These are phyloP conservation scores for Alligator mississippiensis DNA, from an alignment of 2,113 vertebrate species.

Conservation along the genomic window DNA sequence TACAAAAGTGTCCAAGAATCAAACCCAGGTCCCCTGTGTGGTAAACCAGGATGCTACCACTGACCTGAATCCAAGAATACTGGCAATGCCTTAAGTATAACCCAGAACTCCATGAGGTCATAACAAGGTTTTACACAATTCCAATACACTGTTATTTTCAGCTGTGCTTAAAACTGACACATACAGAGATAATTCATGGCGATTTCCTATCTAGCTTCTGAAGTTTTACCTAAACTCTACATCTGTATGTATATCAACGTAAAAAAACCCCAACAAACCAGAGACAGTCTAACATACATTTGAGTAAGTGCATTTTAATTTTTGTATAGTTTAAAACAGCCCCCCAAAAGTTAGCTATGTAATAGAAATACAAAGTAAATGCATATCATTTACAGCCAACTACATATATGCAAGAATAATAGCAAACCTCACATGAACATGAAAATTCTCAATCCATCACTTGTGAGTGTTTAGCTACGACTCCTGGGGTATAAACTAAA, in stretches of 20 bases:
- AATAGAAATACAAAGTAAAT: slow-evolving; percentile 80
- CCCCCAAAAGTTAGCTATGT: slow-evolving; percentile 67
- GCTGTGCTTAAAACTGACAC: neutral
- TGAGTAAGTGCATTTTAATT: slow-evolving; percentile 75
- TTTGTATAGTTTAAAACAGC: slow-evolving; percentile 73
- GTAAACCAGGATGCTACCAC: too few relatives aligned
- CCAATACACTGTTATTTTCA: neutral
- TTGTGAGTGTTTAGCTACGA: slow-evolving; percentile 60
- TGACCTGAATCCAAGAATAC: neutral
- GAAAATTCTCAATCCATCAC: slow-evolving; percentile 6
- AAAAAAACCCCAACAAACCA: slow-evolving; percentile 6
- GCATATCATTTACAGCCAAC: slow-evolving; percentile 77
- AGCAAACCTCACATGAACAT: slow-evolving; percentile 73
- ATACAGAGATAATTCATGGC: neutral
- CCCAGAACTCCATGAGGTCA: neutral
- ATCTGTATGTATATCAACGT: slow-evolving; percentile 10
- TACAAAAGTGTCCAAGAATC: too few relatives aligned
- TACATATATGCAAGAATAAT: slow-evolving; percentile 70
- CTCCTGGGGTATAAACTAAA: slow-evolving; percentile 9
- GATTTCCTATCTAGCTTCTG: neutral
- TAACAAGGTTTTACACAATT: neutral
- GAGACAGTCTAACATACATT: slow-evolving; percentile 27
- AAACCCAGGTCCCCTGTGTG: neutral
- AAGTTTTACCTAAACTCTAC: slow-evolving; percentile 32
- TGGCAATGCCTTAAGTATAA: neutral